A percentile compares a stretch with the other conserved stretches of the same genome.
Evolutionary conservation across 2,888 invertebrate genomes (phyloP).

Genomic region (Archips xylosteana): DNA sequence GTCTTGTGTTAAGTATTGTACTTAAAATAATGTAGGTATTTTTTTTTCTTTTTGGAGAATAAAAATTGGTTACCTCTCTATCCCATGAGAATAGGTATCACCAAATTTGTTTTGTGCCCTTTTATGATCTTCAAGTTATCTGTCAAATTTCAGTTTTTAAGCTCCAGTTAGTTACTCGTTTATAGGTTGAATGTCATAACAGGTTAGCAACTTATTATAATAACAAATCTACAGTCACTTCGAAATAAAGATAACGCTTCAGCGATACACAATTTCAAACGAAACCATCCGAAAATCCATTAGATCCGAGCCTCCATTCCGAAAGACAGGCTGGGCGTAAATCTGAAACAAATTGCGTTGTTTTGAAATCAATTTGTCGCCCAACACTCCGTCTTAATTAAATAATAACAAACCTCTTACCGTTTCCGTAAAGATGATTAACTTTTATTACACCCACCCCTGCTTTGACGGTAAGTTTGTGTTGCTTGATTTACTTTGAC

Average conservation of each 20-base stretch:
- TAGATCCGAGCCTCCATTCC: background rate
- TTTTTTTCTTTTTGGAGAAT: too few species aligned
- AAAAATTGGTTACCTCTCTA: too few species aligned
- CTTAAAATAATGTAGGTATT: too few species aligned
- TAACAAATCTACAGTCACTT: background rate
- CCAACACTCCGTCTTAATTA: constrained; percentile 20
- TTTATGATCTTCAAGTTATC: too few species aligned
- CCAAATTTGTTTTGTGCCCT: too few species aligned
- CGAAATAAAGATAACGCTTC: background rate
- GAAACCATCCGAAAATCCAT: background rate
- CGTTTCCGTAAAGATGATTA: constrained; percentile 12
- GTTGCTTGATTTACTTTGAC: background rate
- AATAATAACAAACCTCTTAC: constrained; percentile 18
- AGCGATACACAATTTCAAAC: background rate
- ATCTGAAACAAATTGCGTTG: constrained; percentile 25
- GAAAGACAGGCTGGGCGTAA: background rate
- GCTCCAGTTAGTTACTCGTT: too few species aligned
- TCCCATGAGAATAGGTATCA: too few species aligned
- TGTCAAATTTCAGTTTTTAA: too few species aligned
- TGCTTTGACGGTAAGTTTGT: background rate
- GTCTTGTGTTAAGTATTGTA: too few species aligned
- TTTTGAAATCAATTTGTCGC: constrained; percentile 28
- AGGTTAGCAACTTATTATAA: too few species aligned
- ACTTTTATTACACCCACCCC: constrained; percentile 13
- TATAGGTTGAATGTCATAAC: too few species aligned